These are phyloP conservation scores for Drosophila dives DNA, from an alignment of 2,888 invertebrate genomes.

Conservation along the genomic window DNA sequence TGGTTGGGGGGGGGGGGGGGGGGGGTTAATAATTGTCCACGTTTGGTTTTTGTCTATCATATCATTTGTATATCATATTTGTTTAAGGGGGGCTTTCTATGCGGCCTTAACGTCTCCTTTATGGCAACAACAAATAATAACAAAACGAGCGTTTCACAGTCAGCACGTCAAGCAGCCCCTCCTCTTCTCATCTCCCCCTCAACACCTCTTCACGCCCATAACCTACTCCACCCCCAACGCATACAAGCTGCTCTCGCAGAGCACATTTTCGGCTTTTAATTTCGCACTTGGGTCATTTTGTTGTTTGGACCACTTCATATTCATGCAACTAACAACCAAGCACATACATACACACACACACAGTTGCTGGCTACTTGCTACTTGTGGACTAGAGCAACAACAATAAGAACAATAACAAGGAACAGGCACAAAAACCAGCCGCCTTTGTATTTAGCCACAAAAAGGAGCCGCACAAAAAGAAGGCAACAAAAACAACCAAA, in stretches of 20 bases:
- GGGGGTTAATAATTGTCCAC: neutral
- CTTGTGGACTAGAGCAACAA: conserved; percentile 52
- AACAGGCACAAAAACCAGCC: conserved; percentile 67
- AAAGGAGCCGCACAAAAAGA: conserved; percentile 57
- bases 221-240: conserved; percentile 5
- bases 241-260: conserved; percentile 25
- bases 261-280: conserved; percentile 81
- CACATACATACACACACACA: conserved; percentile 29
- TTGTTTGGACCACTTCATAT: conserved; percentile 82
- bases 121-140: conserved; percentile 13
- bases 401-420: conserved; percentile 47
- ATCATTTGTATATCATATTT: conserved; percentile 28
- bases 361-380: conserved; percentile 53
- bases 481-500: conserved; percentile 9
- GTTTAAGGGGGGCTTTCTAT: conserved; percentile 15
- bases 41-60: conserved; percentile 34
- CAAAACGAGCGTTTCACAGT: conserved; percentile 52
- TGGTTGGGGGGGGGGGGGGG: neutral
- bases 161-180: conserved; percentile 50
- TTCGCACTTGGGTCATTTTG: conserved; percentile 82
- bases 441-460: conserved; percentile 79
- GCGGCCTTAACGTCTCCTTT: conserved; percentile 54
- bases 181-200: neutral
- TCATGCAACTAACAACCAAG: conserved; percentile 80
- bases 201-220: neutral